Base-by-base conservation (phyloP, 2,797 vertebrate genomes). In the Todus mexicanus region DNA sequence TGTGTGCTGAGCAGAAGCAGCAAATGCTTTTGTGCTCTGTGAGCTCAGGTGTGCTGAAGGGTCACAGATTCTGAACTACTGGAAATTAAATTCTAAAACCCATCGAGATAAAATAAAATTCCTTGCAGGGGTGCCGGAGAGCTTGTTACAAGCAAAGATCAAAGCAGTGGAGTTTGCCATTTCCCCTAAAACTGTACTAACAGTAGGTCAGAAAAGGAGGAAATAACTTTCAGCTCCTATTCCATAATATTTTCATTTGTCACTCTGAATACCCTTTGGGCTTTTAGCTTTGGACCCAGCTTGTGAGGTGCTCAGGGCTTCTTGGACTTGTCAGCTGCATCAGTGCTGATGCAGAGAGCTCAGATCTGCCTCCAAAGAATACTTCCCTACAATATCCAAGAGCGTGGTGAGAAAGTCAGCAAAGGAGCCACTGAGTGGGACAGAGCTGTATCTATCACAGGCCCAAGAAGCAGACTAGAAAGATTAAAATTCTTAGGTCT, bases 41-140 rank as follows among this genome's bases (percentile, higher is more conserved):
- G 56, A 65, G 72, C 78, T 70, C 33, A 68, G 57, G 53, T 86
- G 65, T 12, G 13, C 33, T 60, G 22, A 23, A 40, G 38, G 45
- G 74, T 93, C 87, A 89, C 43, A 79, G 38, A 63, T 88, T 89
- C 54, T 71, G 69, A 77, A 68, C 22, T 33, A 57, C 43, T 5
- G 11, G 85, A 94, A 95, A 92, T 71, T 63, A 82, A 86, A 90
- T 76, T 80, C 83, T 64, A 51, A 92, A 92, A n/a, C 16, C 64
- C 74, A 83, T 59, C 71, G 89, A 73, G 51, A 63, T 87, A 71
- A 80, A 92, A 83, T 78, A 68, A 73, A 92, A 88, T 26, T 80
- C 54, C 57, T 73, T 85, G 53, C 69, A 85, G 59, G 65, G 68
- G n/a, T 82, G 27, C 48, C 82, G 88, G 22, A 66, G 47, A 72